Evolutionary conservation across 2,888 invertebrate genomes (phyloP), one percentile per base, ranked within the genome.

Genomic region (Pemphredon lugubris): DNA sequence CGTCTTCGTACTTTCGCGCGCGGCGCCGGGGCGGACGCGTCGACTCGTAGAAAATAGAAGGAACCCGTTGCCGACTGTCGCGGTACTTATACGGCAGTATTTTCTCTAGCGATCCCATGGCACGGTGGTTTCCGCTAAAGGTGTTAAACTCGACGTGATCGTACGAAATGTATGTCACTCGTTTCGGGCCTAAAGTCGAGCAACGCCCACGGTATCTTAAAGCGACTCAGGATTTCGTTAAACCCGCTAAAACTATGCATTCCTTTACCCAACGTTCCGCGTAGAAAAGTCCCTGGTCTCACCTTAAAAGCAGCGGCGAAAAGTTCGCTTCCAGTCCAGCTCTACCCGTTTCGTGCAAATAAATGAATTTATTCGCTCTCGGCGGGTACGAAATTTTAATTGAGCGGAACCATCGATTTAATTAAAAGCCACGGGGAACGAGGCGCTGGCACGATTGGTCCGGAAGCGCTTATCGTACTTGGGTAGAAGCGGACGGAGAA

Each of bases 381-480:
- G n/a, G 51, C 57, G 48, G 53, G 63, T 53, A 69, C 50, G 53
- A 74, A 71, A 74, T 71, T 75, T 77, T 77, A 77, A 77, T 77
- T 77, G 75, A 58, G 67, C 64, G 75, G 58, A 67, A 74, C 64
- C 67, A 71, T 74, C 75, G 75, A 77, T 74, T 77, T 74, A 77
- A 77, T 77, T 77, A 70, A 70, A 55, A 44, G 32, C 7, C 13
- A n/a, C 20, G 16, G 20, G 47, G 20, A 37, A 32, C 6, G 51
- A 34, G 37, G n/a, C 13, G 51, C 50, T 47, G 30, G 55, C 16
- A 42, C 63, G 63, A 70, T 73, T 48, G 63, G 59, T 34, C 66
- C 77, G 78, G 77, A 71, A 77, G 42, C 51, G 54, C 57, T 60
- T 71, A 63, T 57, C 48, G 57, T 26, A 34, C 47, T 53, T 55